A percentile compares a stretch with the other conserved stretches of the same genome.
phyloP scores from a whole-genome alignment of 1,140 invertebrate genomes.

The Ostrea denselamellosa region DNA sequence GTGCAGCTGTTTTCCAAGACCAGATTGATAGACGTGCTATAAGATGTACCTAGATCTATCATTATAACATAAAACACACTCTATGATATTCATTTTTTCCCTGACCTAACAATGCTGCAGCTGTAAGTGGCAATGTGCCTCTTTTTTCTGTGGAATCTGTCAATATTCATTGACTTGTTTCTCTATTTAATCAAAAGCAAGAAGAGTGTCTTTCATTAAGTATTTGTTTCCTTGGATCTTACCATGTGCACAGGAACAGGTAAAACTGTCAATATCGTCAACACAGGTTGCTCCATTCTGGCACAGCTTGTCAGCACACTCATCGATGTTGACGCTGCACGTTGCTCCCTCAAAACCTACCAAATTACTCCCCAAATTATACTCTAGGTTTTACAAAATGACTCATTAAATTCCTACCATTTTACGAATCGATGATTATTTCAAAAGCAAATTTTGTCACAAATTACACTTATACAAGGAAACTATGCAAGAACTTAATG shows the following conservation, averaged over 20 bases:
- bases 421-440: conserved; percentile 5
- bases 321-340: conserved; percentile 82
- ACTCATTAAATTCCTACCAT: background rate
- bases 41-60: background rate
- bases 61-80: background rate
- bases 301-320: conserved; percentile 80
- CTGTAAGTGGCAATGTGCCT: background rate
- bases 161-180: conserved; percentile 6
- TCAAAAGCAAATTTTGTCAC: background rate
- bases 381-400: background rate
- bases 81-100: background rate
- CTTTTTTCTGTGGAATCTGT: background rate
- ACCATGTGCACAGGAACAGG: conserved; percentile 81
- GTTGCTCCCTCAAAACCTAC: conserved; percentile 79
- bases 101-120: background rate
- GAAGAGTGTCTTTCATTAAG: background rate
- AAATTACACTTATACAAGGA: conserved; percentile 9
- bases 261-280: conserved; percentile 82
- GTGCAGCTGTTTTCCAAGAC: background rate
- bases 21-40: background rate
- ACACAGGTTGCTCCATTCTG: conserved; percentile 86
- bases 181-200: background rate
- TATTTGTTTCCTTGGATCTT: background rate
- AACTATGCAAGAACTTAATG: conserved; percentile 20
- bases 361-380: conserved; percentile 2